Percentiles rank a stretch among this genome's conserved stretches.
These are phyloP conservation scores for Heterocephalus glaber DNA, from an alignment of 2,113 vertebrate species.

Conservation along the genomic window DNA sequence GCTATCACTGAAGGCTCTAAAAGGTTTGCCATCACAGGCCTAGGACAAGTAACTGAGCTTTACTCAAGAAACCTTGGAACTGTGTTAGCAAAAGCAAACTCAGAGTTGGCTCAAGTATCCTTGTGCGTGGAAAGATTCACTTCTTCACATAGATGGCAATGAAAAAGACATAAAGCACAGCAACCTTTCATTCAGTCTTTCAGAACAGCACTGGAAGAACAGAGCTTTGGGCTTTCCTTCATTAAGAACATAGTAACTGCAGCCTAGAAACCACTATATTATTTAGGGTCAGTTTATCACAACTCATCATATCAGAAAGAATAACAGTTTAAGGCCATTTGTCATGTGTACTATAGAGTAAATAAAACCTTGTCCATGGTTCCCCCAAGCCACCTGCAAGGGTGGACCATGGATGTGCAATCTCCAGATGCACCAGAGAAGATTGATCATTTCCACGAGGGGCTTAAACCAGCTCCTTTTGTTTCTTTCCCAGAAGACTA, in stretches of 20 bases:
- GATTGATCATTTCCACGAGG: background rate
- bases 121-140: fast-evolving
- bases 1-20: background rate
- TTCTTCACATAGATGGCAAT: background rate
- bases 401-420: slow-evolving; percentile 23
- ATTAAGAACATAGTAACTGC: slow-evolving; percentile 56
- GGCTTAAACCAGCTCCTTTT: background rate
- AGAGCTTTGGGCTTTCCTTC: slow-evolving; percentile 56
- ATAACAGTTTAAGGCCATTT: slow-evolving; percentile 82
- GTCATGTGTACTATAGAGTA: slow-evolving; percentile 31
- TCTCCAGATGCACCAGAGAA: slow-evolving; percentile 30
- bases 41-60: background rate
- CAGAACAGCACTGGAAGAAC: no score
- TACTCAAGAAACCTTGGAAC: background rate
- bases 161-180: background rate
- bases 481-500: slow-evolving; percentile 14
- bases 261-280: slow-evolving; percentile 69
- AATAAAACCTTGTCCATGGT: background rate
- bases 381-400: slow-evolving; percentile 24
- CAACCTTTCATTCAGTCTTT: slow-evolving; percentile 3
- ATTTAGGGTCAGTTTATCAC: slow-evolving; percentile 76
- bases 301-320: slow-evolving; percentile 78
- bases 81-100: background rate
- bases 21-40: background rate
- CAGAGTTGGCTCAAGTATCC: background rate